Percentiles rank a stretch among this genome's conserved stretches.
Evolutionary conservation across 2,888 invertebrate genomes (phyloP).

Genomic region (Cerastis rubricosa): DNA sequence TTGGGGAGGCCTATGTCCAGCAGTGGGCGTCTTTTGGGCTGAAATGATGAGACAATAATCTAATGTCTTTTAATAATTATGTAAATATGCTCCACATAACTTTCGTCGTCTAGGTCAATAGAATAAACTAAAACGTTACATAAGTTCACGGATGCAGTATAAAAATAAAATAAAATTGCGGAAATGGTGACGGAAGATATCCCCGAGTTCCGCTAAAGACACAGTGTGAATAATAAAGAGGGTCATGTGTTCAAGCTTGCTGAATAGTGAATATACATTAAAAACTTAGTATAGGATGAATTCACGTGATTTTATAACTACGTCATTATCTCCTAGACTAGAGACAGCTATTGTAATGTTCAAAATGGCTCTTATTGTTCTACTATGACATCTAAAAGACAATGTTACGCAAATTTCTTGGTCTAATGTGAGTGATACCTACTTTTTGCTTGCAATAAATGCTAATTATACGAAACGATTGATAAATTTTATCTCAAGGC

Average conservation of each 20-base stretch:
- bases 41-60: background rate
- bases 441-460: constrained; percentile 8
- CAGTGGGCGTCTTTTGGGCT: too few relatives aligned
- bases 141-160: constrained; percentile 53
- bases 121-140: constrained; percentile 50
- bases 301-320: constrained; percentile 17
- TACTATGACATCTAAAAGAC: background rate
- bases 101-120: constrained; percentile 37
- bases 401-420: constrained; percentile 25
- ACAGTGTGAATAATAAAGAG: constrained; percentile 47
- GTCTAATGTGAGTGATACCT: constrained; percentile 13
- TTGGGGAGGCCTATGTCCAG: too few relatives aligned
- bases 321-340: constrained; percentile 3
- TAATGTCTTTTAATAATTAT: background rate
- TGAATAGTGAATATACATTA: constrained; percentile 17
- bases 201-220: constrained; percentile 45
- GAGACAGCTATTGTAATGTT: constrained; percentile 1
- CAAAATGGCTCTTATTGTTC: constrained; percentile 22
- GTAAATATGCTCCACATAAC: constrained; percentile 26
- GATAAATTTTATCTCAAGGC: constrained; percentile 19
- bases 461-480: constrained; percentile 26
- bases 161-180: constrained; percentile 54
- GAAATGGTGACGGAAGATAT: constrained; percentile 52
- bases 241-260: constrained; percentile 39
- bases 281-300: background rate